Evolutionary conservation across 2,113 vertebrate genomes (phyloP).

Genomic region (Syngnathus typhle): DNA sequence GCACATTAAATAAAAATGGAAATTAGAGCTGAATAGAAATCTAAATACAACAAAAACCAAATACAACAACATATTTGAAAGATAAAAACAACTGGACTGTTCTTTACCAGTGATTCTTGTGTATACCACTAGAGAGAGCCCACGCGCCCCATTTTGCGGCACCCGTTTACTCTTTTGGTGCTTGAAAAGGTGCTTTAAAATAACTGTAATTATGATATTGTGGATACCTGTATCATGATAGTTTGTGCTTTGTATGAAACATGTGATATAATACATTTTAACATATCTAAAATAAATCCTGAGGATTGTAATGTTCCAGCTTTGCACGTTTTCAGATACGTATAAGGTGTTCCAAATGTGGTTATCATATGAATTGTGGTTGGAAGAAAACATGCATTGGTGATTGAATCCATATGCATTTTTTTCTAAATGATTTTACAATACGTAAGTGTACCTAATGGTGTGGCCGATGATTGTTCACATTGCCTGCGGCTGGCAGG

Average conservation of each 20-base stretch:
- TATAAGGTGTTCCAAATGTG: neutral
- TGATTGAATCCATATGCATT: no score
- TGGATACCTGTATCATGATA: neutral
- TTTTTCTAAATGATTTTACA: neutral
- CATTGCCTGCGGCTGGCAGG: neutral
- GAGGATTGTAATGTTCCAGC: neutral
- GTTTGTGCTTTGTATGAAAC: neutral
- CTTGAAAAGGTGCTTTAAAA: slow-evolving; percentile 15
- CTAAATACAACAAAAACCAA: no score
- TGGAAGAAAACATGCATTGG: no score
- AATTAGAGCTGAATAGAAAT: no score
- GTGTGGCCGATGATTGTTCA: neutral
- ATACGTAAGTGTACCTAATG: neutral
- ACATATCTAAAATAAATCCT: neutral
- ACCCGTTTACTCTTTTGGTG: slow-evolving; percentile 8
- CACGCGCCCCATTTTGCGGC: neutral
- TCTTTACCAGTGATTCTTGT: neutral
- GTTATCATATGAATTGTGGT: neutral
- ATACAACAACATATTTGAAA: no score
- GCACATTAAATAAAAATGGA: neutral
- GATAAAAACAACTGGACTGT: neutral
- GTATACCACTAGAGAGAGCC: neutral
- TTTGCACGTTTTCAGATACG: neutral
- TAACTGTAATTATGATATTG: neutral
- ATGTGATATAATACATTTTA: neutral